phyloP scores from a whole-genome alignment of 2,888 invertebrate genomes.

The Physocephala rufipes region DNA sequence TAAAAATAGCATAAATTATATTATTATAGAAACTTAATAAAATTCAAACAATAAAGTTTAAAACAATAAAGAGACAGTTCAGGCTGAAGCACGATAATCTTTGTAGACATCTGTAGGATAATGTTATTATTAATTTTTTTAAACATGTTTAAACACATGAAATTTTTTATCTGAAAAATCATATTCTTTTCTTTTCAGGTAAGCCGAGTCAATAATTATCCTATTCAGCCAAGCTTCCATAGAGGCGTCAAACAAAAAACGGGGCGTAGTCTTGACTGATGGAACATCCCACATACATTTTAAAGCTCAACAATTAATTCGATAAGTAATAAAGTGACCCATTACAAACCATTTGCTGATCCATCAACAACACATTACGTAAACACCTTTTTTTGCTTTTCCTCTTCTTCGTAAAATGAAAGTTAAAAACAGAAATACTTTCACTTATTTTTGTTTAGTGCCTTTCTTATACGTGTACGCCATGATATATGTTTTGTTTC shows the following conservation, averaged over 20 bases:
- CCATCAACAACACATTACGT: too few species aligned
- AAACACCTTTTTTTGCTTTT: background rate
- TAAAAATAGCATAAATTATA: too few species aligned
- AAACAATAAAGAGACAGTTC: too few species aligned
- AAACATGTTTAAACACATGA: too few species aligned
- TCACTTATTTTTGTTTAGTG: constrained; percentile 17
- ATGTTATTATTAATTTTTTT: too few species aligned
- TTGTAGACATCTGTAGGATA: too few species aligned
- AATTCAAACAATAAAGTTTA: too few species aligned
- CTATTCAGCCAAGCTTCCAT: too few species aligned
- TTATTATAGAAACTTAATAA: too few species aligned
- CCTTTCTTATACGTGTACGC: constrained; percentile 17
- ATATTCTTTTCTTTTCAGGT: constrained; percentile 14
- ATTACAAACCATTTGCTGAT: too few species aligned
- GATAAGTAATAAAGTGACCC: background rate
- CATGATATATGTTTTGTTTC: background rate
- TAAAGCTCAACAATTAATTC: background rate
- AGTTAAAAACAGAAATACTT: constrained; percentile 15
- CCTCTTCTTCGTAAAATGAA: background rate
- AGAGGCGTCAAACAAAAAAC: background rate
- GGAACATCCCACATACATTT: background rate
- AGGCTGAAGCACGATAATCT: too few species aligned
- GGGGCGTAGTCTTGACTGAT: background rate
- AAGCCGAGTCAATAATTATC: constrained; percentile 3
- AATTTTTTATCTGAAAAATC: background rate